phyloP scores from a whole-genome alignment of 2,888 invertebrate species.

The Erebia epiphron region DNA sequence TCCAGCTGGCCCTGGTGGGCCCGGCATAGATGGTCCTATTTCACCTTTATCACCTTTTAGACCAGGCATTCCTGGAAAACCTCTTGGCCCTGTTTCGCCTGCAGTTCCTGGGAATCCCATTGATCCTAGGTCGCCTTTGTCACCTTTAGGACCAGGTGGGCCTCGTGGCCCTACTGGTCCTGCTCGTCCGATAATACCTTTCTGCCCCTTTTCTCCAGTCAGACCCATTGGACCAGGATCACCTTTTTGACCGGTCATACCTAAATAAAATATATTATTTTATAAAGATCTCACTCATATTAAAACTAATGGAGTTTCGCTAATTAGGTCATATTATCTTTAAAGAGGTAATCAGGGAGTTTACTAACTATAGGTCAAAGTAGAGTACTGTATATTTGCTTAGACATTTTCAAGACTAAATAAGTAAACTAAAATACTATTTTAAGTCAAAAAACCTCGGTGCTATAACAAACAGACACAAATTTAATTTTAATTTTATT shows the following conservation, averaged over 20 bases:
- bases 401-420: too few species aligned
- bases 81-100: conserved; percentile 85
- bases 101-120: conserved; percentile 90
- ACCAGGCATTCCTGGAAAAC: conserved; percentile 83
- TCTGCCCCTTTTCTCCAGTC: conserved; percentile 66
- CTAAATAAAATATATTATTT: conserved; percentile 52
- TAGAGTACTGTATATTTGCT: too few species aligned
- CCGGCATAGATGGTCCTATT: conserved; percentile 86
- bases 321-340: too few species aligned
- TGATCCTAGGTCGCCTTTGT: conserved; percentile 89
- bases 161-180: conserved; percentile 89
- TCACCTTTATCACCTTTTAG: conserved; percentile 88
- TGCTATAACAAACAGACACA: too few species aligned
- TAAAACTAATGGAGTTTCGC: background rate
- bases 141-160: conserved; percentile 90
- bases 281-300: background rate
- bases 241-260: conserved; percentile 83
- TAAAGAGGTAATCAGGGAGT: too few species aligned
- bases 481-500: too few species aligned
- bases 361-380: too few species aligned
- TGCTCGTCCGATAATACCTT: conserved; percentile 68
- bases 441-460: too few species aligned
- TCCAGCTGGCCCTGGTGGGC: conserved; percentile 86
- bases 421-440: too few species aligned
- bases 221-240: conserved; percentile 74